phyloP scores from a whole-genome alignment of 2,113 vertebrate species.

The Hipposideros armiger region DNA sequence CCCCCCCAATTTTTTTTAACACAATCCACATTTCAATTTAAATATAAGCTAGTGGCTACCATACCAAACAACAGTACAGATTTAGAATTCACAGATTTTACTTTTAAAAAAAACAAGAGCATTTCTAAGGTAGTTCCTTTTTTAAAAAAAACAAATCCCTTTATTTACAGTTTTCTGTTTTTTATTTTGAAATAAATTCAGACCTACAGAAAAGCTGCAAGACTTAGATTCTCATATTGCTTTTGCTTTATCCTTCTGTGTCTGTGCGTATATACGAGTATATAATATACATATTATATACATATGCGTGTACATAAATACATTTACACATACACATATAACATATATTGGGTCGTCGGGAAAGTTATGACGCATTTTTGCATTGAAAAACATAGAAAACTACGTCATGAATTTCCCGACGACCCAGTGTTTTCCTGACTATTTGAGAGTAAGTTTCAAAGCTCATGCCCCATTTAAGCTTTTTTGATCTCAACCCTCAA shows the following conservation, averaged over 20 bases:
- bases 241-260: constrained; percentile 15
- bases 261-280: not conserved
- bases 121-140: not conserved
- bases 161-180: not conserved
- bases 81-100: constrained; percentile 16
- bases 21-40: constrained; percentile 5
- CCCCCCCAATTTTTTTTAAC: not conserved
- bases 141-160: not conserved
- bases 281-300: not conserved
- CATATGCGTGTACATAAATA: not conserved
- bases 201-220: constrained; percentile 9
- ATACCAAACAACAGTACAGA: not conserved
- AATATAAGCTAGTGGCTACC: not conserved
- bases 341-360: not conserved
- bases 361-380: too few relatives aligned
- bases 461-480: not conserved
- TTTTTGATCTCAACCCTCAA: not conserved
- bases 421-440: not conserved
- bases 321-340: not conserved
- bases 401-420: too few relatives aligned
- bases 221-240: not conserved
- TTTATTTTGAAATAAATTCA: constrained; percentile 58
- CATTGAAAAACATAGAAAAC: too few relatives aligned
- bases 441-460: constrained; percentile 30
- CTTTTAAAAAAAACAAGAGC: not conserved